Base-by-base conservation (phyloP, 2,888 invertebrate species). In the Latheticus oryzae region DNA sequence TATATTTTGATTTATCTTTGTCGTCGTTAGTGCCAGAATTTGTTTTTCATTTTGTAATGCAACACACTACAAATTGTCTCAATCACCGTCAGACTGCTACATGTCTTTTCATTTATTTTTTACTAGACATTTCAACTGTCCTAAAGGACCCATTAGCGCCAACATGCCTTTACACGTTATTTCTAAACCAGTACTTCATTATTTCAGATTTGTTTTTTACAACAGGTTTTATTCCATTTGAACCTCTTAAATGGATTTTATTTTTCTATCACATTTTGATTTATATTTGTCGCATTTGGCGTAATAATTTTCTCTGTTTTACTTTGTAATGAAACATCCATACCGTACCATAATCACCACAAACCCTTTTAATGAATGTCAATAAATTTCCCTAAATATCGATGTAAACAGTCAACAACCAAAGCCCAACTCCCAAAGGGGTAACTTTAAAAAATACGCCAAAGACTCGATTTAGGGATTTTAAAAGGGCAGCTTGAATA, bases 401-500 rank as follows among this genome's bases (percentile, higher is more conserved):
- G 35, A 33, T 35, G 32, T 28, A 43, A 43, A 48, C 33, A 35
- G 48, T 48, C 24, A 48, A 35, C 48, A 48, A 35, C 13, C 35
- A 16, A 33, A 47, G 12, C 21, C 2, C 7, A 9, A 24, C 33
- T 5, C 15, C 16, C 12, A 23, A 33, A 21, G 17, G 45, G 32
- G 43, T 43, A 30, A 15, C 45, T 12, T 32, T 47, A 32, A 33
- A 33, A 32, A 47, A 47, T 42, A 23, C 45, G 19, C 7, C 33
- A 11, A 24, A 8, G 19, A 23, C 24, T 11, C 33, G 19, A 17
- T 33, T 47, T 15, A 9, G 23, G 47, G 23, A 17, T 50, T 26
- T 21, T n/a, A n/a, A 32, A 55, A 30, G 24, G 35, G 28, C 43
- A 38, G 33, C 42, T 61, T 64, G 64, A 64, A 64, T 64, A 64